Conservation (phyloP, 2,888 invertebrate genomes). For the Microctonus hyperodae region DNA sequence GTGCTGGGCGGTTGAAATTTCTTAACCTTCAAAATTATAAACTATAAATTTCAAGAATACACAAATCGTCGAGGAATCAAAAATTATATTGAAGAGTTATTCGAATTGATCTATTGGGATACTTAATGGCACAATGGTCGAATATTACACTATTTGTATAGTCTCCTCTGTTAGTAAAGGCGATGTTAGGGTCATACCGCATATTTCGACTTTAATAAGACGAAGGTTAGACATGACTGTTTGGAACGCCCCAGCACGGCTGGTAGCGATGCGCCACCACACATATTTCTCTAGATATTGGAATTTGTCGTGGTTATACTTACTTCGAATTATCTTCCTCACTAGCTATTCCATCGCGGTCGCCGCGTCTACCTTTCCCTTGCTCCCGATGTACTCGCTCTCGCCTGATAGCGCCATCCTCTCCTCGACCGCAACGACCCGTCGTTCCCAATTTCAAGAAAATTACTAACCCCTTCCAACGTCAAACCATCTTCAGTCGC, state of each 20-base stretch:
- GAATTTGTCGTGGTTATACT: constrained; percentile 62
- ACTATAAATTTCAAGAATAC: not conserved
- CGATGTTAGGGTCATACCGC: constrained; percentile 14
- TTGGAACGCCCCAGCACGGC: constrained; percentile 55
- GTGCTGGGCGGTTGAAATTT: constrained; percentile 33
- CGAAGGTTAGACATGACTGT: constrained; percentile 55
- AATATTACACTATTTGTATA: not conserved
- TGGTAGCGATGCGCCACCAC: constrained; percentile 54
- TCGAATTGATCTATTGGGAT: not conserved
- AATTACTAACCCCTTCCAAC: constrained; percentile 28
- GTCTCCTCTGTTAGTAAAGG: not conserved
- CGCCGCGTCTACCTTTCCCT: constrained; percentile 43
- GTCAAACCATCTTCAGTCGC: constrained; percentile 11
- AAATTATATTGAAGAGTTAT: not conserved
- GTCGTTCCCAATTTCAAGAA: constrained; percentile 39
- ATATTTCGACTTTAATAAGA: constrained; percentile 49
- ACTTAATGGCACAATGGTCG: not conserved
- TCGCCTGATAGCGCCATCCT: constrained; percentile 33
- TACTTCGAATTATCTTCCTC: constrained; percentile 61
- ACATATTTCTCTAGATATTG: constrained; percentile 62
- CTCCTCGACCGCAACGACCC: constrained; percentile 32
- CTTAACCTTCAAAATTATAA: not conserved
- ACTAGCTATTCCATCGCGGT: constrained; percentile 53
- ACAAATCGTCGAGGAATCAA: not conserved
- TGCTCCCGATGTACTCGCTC: constrained; percentile 12